Base-by-base conservation (phyloP, 2,797 vertebrate genomes). In the Balearica regulorum region DNA sequence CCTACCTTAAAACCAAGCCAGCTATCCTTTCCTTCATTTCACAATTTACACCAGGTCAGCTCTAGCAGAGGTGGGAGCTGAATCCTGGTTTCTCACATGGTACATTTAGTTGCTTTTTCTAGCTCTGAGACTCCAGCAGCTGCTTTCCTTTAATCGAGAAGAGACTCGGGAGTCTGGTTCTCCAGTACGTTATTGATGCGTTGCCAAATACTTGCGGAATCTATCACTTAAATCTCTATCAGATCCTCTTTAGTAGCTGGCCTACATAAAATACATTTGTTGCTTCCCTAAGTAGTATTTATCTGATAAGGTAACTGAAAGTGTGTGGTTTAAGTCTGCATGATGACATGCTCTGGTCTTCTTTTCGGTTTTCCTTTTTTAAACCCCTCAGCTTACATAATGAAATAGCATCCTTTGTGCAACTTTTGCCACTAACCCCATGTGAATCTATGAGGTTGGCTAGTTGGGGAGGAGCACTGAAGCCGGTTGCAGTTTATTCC, bases 61-160 rank as follows among this genome's bases (percentile, higher is more conserved):
- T 76, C 62, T 86, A 72, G 73, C 73, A 94, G 80, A 81, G 65
- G 89, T 75, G 83, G 85, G 72, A 93, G 60, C 66, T 13, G 10
- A 88, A 94, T 83, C 70, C 85, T 85, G 53, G 46, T 88, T 96
- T 94, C 89, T 94, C 89, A 94, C 80, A 88, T 54, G 87, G 87
- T 76, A 90, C 66, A 91, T 91, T 91, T 91, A 93, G 93, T 58
- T 26, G 39, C 73, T 90, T 96, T 86, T 95, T 86, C 83, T 76
- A 91, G 83, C 84, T 81, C 83, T 88, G 83, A 94, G 85, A 69
- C 41, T 93, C 66, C 81, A 96, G 80, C 94, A 91, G 93, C 87
- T 96, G 93, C 70, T 95, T 96, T 79, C 62, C 85, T 91, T 93
- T 95, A 94, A 94, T 94, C 87, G 91, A 91, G 79, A 83, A 88